These are phyloP conservation scores for Silurus asotus DNA, from an alignment of 2,113 vertebrate genomes.

Conservation along the genomic window DNA sequence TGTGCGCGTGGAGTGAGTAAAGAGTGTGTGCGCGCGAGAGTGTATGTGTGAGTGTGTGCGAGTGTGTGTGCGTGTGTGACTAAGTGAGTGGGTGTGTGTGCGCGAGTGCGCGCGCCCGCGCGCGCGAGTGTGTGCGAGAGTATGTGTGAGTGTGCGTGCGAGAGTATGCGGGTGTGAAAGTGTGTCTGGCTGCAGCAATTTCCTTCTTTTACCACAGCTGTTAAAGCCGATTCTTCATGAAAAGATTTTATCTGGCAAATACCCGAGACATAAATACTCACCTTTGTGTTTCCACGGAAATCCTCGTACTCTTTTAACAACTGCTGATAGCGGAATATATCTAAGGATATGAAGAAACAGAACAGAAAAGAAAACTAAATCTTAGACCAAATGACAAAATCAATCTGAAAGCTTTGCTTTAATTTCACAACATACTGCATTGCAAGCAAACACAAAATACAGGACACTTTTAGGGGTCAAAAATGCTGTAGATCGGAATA, in stretches of 20 bases:
- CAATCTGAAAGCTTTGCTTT: not conserved
- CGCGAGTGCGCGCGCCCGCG: no score
- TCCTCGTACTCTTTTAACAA: conserved; percentile 92
- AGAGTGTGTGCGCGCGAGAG: no score
- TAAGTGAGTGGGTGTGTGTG: no score
- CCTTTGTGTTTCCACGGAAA: conserved; percentile 97
- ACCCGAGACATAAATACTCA: conserved; percentile 61
- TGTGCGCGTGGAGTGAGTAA: no score
- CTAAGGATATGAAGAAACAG: conserved; percentile 63
- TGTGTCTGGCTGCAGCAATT: not conserved
- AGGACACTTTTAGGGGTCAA: no score
- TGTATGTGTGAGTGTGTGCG: no score
- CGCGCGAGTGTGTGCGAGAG: no score
- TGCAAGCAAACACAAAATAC: not conserved
- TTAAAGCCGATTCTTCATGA: not conserved
- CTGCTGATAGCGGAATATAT: conserved; percentile 90
- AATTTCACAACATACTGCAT: not conserved
- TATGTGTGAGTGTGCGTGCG: no score
- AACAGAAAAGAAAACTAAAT: not conserved
- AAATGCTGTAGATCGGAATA: not conserved
- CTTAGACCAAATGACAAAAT: not conserved
- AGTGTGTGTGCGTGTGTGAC: no score
- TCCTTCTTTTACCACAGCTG: not conserved
- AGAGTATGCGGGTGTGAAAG: no score
- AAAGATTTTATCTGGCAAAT: not conserved